These are phyloP conservation scores for Drosophila bocqueti DNA, from an alignment of 1,140 invertebrate genomes.

Conservation along the genomic window DNA sequence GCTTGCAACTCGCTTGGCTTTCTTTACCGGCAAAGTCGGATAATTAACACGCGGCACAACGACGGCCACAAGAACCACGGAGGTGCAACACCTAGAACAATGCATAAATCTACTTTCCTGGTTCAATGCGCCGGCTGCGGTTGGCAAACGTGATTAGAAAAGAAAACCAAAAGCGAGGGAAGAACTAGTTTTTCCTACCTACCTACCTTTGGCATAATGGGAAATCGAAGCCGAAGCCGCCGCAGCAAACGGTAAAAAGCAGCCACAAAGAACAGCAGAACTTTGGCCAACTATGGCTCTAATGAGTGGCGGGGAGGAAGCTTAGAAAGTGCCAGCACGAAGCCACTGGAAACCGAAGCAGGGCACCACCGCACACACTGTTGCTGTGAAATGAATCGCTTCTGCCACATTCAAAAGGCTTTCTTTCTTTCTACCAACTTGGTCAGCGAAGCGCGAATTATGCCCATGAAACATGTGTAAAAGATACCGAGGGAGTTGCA, in stretches of 20 bases:
- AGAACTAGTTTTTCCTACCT: conserved; percentile 55
- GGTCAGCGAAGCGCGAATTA: conserved; percentile 68
- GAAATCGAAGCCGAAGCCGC: conserved; percentile 60
- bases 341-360: conserved; percentile 39
- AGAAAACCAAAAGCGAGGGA: conserved; percentile 45
- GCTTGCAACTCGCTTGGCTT: conserved; percentile 59
- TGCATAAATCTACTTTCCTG: conserved; percentile 68
- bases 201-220: conserved; percentile 55
- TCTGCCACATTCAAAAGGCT: conserved; percentile 50
- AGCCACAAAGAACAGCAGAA: conserved; percentile 37
- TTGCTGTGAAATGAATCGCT: conserved; percentile 40
- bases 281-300: conserved; percentile 32
- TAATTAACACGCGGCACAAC: conserved; percentile 74
- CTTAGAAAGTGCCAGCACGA: conserved; percentile 63
- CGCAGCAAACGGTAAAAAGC: conserved; percentile 24
- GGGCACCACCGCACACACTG: conserved; percentile 24
- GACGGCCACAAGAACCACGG: conserved; percentile 22
- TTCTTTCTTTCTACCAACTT: conserved; percentile 21
- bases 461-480: conserved; percentile 56
- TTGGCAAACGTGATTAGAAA: conserved; percentile 67
- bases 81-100: conserved; percentile 50
- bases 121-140: conserved; percentile 65
- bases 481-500: conserved; percentile 50
- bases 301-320: conserved; percentile 43
- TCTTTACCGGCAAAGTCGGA: conserved; percentile 48